These are phyloP conservation scores for Oscarella lobularis DNA, from an alignment of 37 sponge, comb jelly and placozoan genomes.

Conservation along the genomic window DNA sequence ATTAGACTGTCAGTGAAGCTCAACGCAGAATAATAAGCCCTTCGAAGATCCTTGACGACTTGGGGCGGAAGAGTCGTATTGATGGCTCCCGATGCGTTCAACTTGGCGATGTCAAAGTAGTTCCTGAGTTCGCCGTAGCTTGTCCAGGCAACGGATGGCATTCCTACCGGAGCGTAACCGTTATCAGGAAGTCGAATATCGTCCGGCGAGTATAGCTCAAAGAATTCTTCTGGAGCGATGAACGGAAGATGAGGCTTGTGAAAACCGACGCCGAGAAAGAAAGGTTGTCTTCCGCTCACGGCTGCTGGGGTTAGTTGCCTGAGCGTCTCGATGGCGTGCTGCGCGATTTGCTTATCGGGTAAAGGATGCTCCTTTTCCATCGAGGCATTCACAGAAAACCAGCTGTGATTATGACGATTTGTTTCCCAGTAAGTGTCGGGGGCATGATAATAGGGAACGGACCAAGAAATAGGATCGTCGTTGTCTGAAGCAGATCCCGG, in stretches of 20 bases:
- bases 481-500: not conserved
- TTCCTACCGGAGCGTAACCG: slow-evolving; percentile 14
- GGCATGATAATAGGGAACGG: not conserved
- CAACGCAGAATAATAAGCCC: slow-evolving; percentile 22
- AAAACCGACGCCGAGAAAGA: slow-evolving; percentile 37
- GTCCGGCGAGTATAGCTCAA: slow-evolving; percentile 15
- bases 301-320: not conserved
- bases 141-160: slow-evolving; percentile 23
- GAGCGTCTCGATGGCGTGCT: not conserved
- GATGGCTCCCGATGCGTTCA: not conserved
- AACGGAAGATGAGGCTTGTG: slow-evolving; percentile 43
- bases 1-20: slow-evolving; percentile 21
- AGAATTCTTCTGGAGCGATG: slow-evolving; percentile 13
- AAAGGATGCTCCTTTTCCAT: not conserved
- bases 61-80: not conserved
- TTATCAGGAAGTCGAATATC: slow-evolving; percentile 16
- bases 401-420: not conserved
- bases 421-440: not conserved
- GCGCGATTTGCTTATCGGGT: slow-evolving; percentile 2
- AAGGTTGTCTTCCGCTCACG: slow-evolving; percentile 1
- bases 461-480: not conserved
- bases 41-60: not conserved
- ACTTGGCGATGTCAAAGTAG: not conserved
- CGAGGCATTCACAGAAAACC: not conserved
- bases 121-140: not conserved